A percentile compares a stretch with the other conserved stretches of the same genome.
These are phyloP conservation scores for Diachasma alloeum DNA, from an alignment of 1,140 invertebrate genomes.

Conservation along the genomic window DNA sequence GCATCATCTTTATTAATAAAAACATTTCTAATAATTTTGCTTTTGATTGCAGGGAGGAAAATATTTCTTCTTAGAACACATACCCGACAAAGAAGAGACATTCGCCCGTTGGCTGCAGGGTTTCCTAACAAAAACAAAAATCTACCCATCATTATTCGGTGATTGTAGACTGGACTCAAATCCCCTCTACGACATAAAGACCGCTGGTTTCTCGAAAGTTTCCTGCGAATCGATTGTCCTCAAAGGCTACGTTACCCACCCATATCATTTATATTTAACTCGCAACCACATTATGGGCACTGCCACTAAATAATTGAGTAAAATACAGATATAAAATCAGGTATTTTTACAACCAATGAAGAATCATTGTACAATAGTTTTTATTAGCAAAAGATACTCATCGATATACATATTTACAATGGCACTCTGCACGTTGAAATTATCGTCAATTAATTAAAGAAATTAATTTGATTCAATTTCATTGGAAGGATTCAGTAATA, in stretches of 20 bases:
- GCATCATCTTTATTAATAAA: too few relatives aligned
- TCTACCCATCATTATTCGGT: conserved; percentile 56
- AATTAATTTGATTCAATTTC: too few relatives aligned
- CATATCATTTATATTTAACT: conserved; percentile 47
- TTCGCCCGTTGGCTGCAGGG: conserved; percentile 46
- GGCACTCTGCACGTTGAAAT: too few relatives aligned
- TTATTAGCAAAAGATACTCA: background rate
- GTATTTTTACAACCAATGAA: background rate
- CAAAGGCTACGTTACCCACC: conserved; percentile 48
- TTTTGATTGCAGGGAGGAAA: conserved; percentile 45
- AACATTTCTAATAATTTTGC: background rate
- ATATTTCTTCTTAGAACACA: conserved; percentile 57
- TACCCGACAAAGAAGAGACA: conserved; percentile 45
- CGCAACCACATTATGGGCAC: conserved; percentile 50
- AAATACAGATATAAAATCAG: background rate
- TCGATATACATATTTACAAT: too few relatives aligned
- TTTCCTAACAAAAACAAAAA: conserved; percentile 45
- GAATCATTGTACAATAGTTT: background rate
- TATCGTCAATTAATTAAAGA: too few relatives aligned
- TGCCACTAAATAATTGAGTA: conserved; percentile 42
- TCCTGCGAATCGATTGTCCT: conserved; percentile 41
- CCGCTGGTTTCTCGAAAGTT: conserved; percentile 45
- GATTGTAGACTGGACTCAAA: conserved; percentile 49
- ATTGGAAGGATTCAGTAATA: too few relatives aligned
- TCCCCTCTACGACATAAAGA: conserved; percentile 46